Evolutionary conservation across 2,113 vertebrate species (phyloP), one percentile per base, ranked within the genome.

Genomic region (human (Homo sapiens)): DNA sequence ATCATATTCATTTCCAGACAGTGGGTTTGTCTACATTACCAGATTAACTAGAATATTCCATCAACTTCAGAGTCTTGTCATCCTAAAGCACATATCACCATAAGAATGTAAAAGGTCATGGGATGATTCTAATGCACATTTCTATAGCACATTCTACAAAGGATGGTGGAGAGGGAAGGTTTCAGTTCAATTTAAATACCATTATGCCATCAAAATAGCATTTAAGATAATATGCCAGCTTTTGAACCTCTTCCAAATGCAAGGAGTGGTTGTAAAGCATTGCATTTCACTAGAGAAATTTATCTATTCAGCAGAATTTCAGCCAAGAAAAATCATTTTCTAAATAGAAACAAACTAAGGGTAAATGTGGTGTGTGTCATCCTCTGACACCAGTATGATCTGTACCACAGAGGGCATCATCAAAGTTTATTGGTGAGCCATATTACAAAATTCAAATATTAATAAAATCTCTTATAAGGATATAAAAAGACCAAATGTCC

Each of bases 281-380:
- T 94, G 68, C 35, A 80, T 75, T 85, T 96, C 80, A 97, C 72
- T 91, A 38, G 61, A 84, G 80, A 96, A 97, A 87, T 89, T 55
- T 90, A 5, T 68, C 48, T 35, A 82, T 68, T 95, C 80, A 95
- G 68, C 59, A 93, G 88, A 93, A 75, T 75, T 82, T 82, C 25
- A 95, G 78, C 66, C 81, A 95, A 70, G 40, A 86, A 75, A 96
- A 98, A 95, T 40, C 8, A 94, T 48, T 30, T 5, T 92, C 17
- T 91, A 92, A 89, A 78, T 38, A 72, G 79, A 96, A 81, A 84
- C 75, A 94, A 96, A 83, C 40, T 78, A 75, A 89, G 40, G 18
- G 8, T 25, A 79, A 86, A 86, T 52, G 35, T 80, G 10, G 13
- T 13, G 23, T 78, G 20, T 92, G 59, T 80, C 68, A 40, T 90